Conservation (phyloP, 2,888 invertebrate genomes). For the Drosophila emarginata region DNA sequence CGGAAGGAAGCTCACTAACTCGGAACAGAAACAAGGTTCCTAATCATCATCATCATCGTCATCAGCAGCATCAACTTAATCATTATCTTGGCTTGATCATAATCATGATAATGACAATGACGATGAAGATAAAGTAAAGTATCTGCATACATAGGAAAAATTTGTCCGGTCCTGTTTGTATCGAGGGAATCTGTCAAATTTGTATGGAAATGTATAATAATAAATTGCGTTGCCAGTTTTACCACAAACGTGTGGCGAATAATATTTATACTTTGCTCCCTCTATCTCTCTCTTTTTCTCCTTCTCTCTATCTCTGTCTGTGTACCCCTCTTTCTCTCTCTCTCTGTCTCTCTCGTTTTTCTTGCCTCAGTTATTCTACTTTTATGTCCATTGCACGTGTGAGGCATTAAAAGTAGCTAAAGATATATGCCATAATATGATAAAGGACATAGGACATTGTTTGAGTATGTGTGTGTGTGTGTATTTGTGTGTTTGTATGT, state of each 20-base stretch:
- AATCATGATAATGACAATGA: background rate
- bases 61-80: background rate
- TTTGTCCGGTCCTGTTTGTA: slow-evolving; percentile 13
- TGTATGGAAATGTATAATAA: slow-evolving; percentile 49
- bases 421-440: background rate
- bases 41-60: background rate
- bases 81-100: background rate
- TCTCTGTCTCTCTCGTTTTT: background rate
- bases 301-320: background rate
- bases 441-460: slow-evolving; percentile 1
- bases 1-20: slow-evolving; percentile 6
- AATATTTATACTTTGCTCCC: slow-evolving; percentile 7
- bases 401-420: slow-evolving; percentile 12
- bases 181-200: slow-evolving; percentile 51
- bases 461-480: background rate
- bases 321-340: background rate
- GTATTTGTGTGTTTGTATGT: background rate
- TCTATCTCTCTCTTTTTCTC: background rate
- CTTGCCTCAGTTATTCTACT: background rate
- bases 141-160: slow-evolving; percentile 1
- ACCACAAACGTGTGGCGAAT: slow-evolving; percentile 44
- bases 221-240: slow-evolving; percentile 16
- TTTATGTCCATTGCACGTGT: slow-evolving; percentile 16
- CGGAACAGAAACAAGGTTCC: background rate
- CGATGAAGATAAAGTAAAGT: slow-evolving; percentile 19